These are phyloP conservation scores for Diphyllodes magnificus DNA, from an alignment of 2,113 vertebrate species.

Conservation along the genomic window DNA sequence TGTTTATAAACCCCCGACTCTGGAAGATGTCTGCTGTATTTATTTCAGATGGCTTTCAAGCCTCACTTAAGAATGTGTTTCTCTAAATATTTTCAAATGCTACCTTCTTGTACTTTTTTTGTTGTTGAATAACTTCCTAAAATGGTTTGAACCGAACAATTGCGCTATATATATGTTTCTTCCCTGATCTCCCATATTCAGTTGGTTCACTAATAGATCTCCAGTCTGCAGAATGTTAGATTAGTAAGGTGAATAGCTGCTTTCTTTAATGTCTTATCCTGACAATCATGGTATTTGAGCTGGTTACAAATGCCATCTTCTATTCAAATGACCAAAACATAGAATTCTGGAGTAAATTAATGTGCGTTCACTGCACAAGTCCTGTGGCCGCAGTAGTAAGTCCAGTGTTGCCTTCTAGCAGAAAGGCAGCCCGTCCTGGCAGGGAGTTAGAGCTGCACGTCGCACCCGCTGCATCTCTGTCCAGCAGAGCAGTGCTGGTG, in stretches of 20 bases:
- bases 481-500: rapidly evolving
- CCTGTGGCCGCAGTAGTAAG: neutral
- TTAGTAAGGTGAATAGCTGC: neutral
- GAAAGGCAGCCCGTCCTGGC: neutral
- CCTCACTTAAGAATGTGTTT: neutral
- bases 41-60: neutral
- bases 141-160: neutral
- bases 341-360: neutral
- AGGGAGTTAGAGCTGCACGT: rapidly evolving
- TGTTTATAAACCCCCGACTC: neutral
- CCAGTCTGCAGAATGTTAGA: neutral
- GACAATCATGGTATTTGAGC: neutral
- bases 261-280: neutral
- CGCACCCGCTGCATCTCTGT: rapidly evolving
- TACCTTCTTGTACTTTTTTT: neutral
- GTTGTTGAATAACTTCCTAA: neutral
- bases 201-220: neutral
- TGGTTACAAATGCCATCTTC: neutral
- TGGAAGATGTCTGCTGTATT: neutral
- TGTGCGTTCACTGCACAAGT: neutral
- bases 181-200: neutral
- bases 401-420: neutral
- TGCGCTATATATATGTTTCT: neutral
- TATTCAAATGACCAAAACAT: neutral
- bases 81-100: neutral